Conservation (phyloP, 2,797 vertebrate genomes). For the Falco rusticolus region DNA sequence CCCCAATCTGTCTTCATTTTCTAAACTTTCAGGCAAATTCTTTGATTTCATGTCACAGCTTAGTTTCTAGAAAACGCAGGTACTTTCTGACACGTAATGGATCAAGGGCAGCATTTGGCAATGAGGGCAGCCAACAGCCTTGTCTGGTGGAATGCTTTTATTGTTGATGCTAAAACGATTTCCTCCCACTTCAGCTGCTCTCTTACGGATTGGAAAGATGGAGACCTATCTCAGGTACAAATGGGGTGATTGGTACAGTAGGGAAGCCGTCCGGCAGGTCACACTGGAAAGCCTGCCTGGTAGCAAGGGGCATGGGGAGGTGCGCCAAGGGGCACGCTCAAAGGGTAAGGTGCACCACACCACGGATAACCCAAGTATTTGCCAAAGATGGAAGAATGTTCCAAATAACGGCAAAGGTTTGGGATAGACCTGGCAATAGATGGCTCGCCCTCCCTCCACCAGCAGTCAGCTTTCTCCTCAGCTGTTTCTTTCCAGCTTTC, state of each 20-base stretch:
- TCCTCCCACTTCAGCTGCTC: not conserved
- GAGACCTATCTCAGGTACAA: not conserved
- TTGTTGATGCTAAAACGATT: not conserved
- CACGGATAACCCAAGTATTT: not conserved
- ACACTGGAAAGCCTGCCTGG: not conserved
- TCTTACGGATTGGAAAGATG: not conserved
- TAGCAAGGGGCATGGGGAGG: not conserved
- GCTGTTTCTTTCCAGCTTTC: not conserved
- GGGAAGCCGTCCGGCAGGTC: not conserved
- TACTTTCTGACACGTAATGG: not conserved
- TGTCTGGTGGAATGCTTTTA: not conserved
- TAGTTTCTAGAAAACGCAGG: not conserved
- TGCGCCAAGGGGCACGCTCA: not conserved
- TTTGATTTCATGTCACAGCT: constrained; percentile 17
- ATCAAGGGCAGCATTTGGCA: not conserved
- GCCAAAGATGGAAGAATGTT: not conserved
- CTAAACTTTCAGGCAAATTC: not conserved
- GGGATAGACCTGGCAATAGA: not conserved
- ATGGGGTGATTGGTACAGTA: not conserved
- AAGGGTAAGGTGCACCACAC: not conserved
- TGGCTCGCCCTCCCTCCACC: not conserved
- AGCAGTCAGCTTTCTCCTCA: not conserved
- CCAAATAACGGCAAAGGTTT: not conserved
- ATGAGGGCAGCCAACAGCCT: not conserved
- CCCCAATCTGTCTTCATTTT: constrained; percentile 23